Conservation (phyloP, 1,140 invertebrate species). For the Aphis craccivora region DNA sequence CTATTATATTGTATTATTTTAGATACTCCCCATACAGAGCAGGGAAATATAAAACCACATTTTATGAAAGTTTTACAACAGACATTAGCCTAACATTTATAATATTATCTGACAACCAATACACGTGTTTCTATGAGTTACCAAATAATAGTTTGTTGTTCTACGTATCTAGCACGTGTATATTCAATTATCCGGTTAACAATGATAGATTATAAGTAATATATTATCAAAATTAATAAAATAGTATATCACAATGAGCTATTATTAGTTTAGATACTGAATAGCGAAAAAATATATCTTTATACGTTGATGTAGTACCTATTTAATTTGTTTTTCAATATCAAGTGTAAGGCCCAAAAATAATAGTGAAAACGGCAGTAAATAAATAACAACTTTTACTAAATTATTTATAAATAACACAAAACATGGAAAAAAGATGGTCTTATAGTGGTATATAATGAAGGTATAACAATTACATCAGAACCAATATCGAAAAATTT, state of each 20-base stretch:
- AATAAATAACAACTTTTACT: not conserved
- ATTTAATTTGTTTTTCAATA: not conserved
- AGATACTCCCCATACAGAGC: not conserved
- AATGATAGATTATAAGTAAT: not conserved
- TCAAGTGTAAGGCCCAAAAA: not conserved
- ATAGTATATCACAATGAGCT: not conserved
- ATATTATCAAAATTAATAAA: not conserved
- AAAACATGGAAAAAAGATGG: not conserved
- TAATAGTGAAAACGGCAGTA: not conserved
- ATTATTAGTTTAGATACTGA: not conserved
- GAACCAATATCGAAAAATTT: not conserved
- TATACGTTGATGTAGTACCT: not conserved
- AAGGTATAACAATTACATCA: not conserved
- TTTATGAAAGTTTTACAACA: too few relatives aligned
- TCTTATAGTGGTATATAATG: not conserved
- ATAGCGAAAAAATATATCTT: not conserved
- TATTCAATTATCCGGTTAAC: not conserved
- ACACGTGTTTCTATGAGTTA: too few relatives aligned
- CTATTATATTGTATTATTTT: not conserved
- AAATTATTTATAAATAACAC: not conserved
- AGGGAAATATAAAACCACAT: not conserved
- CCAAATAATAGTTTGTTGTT: too few relatives aligned
- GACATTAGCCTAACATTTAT: too few relatives aligned
- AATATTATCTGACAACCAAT: too few relatives aligned
- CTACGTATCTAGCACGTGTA: not conserved